Conservation (phyloP, 2,888 invertebrate species). For the Meiosimyza decipiens region DNA sequence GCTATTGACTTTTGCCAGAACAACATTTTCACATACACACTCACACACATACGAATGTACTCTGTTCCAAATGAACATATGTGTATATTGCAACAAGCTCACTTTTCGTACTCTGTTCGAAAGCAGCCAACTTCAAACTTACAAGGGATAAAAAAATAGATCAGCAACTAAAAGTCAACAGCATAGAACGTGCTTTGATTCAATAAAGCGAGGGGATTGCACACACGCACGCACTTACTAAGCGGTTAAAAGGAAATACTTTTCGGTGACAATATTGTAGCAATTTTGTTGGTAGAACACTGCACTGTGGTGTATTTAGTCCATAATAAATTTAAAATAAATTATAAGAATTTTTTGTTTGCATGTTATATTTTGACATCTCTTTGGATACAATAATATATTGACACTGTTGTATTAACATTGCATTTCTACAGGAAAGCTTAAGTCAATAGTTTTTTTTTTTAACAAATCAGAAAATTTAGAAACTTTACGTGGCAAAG, state of each 20-base stretch:
- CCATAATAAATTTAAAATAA: no score
- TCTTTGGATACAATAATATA: no score
- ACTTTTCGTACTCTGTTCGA: not conserved
- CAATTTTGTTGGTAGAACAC: not conserved
- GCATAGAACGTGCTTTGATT: constrained; percentile 35
- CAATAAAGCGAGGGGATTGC: constrained; percentile 14
- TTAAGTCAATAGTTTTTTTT: no score
- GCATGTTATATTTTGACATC: no score
- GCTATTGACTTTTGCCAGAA: not conserved
- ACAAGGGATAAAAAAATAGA: not conserved
- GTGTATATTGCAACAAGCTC: not conserved
- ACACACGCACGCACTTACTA: not conserved
- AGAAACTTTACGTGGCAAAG: no score
- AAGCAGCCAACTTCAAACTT: not conserved
- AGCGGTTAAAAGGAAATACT: constrained; percentile 3
- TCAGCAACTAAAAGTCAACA: constrained; percentile 25
- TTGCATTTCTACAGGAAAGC: no score
- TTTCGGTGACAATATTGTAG: not conserved
- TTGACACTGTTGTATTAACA: no score
- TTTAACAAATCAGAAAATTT: no score
- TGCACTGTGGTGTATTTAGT: no score
- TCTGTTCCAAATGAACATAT: not conserved
- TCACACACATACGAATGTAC: not conserved
- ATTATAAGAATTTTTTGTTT: no score
- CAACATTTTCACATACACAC: not conserved